These are phyloP conservation scores for Bradypodion pumilum DNA, from an alignment of 2,797 vertebrate genomes.

Conservation along the genomic window DNA sequence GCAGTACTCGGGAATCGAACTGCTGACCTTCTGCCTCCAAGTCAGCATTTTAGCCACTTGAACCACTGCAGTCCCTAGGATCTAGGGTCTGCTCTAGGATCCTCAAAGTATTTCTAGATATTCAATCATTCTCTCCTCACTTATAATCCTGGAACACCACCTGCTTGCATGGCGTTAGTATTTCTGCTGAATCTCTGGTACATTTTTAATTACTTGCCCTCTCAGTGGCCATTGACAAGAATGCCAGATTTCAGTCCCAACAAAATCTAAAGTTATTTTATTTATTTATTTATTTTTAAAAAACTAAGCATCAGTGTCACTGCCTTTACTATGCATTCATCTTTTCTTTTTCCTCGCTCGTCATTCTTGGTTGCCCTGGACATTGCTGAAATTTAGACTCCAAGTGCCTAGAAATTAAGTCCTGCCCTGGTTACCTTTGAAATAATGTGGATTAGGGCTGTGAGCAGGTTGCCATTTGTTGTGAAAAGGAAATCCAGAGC, in stretches of 20 bases:
- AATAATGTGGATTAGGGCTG: too few relatives aligned
- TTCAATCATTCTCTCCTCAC: conserved; percentile 7
- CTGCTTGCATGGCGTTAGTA: background rate
- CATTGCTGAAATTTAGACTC: background rate
- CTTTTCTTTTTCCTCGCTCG: background rate
- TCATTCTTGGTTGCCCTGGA: background rate
- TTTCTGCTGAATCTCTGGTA: background rate
- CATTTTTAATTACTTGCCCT: background rate
- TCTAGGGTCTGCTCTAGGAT: background rate
- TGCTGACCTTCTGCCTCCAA: too few relatives aligned
- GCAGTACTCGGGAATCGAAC: too few relatives aligned
- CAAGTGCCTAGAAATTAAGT: too few relatives aligned
- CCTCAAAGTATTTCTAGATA: conserved; percentile 3
- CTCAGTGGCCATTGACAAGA: background rate
- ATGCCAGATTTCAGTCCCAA: background rate
- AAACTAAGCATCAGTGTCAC: background rate
- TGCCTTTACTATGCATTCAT: background rate
- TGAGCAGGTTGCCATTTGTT: too few relatives aligned
- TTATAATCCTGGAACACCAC: background rate
- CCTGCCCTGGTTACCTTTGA: too few relatives aligned
- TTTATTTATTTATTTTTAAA: too few relatives aligned
- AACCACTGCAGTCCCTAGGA: too few relatives aligned
- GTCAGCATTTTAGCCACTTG: too few relatives aligned
- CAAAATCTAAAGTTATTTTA: background rate
- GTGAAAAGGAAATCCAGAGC: too few relatives aligned